Conservation (phyloP, 2,888 invertebrate genomes). For the Heliconius sara region DNA sequence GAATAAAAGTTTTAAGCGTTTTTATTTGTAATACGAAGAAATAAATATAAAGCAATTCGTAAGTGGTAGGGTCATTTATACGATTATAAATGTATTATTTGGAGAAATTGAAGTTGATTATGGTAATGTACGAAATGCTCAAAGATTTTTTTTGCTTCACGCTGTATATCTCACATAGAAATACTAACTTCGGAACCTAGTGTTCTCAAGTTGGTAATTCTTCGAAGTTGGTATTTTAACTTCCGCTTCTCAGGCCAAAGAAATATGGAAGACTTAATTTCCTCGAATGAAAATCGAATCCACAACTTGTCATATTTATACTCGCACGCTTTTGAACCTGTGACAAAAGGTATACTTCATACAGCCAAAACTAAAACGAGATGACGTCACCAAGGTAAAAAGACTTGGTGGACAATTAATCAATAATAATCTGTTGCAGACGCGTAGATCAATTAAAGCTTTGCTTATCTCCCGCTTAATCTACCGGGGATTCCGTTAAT, state of each 20-base stretch:
- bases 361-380: background rate
- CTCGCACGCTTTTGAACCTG: no score
- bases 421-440: slow-evolving; percentile 40
- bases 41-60: background rate
- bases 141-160: no score
- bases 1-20: slow-evolving; percentile 2
- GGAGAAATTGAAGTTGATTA: no score
- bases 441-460: slow-evolving; percentile 41
- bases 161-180: no score
- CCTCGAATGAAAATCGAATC: no score
- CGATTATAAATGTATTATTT: background rate
- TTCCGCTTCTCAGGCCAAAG: no score
- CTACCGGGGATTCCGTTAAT: slow-evolving; percentile 40
- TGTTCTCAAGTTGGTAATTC: no score
- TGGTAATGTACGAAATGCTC: no score
- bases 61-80: background rate
- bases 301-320: no score
- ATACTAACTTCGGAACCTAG: no score
- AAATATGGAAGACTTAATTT: no score
- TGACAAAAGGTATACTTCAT: background rate
- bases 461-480: slow-evolving; percentile 40
- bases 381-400: slow-evolving; percentile 1
- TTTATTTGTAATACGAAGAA: slow-evolving; percentile 6
- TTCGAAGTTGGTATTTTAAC: no score
- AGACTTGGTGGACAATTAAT: slow-evolving; percentile 31